Evolutionary conservation across 2,797 vertebrate genomes (phyloP).

Genomic region (Siniperca obscura): DNA sequence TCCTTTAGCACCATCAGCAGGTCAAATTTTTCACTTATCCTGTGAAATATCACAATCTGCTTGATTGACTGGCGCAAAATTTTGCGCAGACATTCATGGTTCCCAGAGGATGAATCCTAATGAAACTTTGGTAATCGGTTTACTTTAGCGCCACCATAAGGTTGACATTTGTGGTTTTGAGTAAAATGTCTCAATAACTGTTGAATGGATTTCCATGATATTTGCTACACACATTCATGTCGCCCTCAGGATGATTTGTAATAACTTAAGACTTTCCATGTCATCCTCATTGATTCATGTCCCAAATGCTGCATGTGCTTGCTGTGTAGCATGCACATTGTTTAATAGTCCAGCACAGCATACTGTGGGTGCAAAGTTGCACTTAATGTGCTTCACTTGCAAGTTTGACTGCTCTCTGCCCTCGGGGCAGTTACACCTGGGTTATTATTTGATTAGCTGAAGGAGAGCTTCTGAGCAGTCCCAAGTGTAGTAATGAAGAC

Average conservation of each 20-base stretch:
- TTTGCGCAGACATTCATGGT: not conserved
- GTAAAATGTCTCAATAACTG: not conserved
- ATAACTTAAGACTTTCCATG: not conserved
- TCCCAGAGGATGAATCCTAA: not conserved
- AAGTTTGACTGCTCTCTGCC: conserved; percentile 14
- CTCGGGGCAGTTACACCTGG: conserved; percentile 35
- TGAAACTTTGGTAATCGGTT: not conserved
- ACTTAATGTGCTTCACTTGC: conserved; percentile 23
- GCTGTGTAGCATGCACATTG: not conserved
- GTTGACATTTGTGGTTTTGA: not conserved
- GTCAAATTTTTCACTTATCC: not conserved
- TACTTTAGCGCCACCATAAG: not conserved
- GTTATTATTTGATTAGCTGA: conserved; percentile 54
- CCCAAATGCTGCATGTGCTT: not conserved
- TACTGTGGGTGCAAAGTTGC: conserved; percentile 7
- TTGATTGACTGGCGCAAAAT: not conserved
- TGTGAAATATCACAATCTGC: not conserved
- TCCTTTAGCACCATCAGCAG: not conserved
- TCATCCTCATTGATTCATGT: not conserved
- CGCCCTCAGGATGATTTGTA: not conserved
- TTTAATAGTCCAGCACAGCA: not conserved
- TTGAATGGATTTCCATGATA: not conserved
- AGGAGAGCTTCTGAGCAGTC: conserved; percentile 30
- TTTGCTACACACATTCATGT: not conserved
- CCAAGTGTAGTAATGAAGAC: conserved; percentile 23